Percentiles rank a stretch among this genome's conserved stretches.
These are phyloP conservation scores for Drosophila sturtevanti DNA, from an alignment of 1,140 invertebrate genomes.

Conservation along the genomic window DNA sequence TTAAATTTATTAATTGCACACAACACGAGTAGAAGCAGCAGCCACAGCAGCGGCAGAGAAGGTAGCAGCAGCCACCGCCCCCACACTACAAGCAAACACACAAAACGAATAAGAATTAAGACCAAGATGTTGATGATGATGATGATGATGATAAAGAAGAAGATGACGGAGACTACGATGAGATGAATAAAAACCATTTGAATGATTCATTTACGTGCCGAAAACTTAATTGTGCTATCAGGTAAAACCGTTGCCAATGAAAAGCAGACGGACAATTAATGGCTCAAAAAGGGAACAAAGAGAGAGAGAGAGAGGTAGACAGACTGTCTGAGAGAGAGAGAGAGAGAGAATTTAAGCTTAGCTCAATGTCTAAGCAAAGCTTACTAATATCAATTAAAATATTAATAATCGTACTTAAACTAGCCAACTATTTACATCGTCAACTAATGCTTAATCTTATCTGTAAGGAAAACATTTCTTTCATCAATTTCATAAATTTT, in stretches of 20 bases:
- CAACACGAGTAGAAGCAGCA: slow-evolving; percentile 64
- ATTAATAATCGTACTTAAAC: background rate
- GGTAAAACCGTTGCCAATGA: slow-evolving; percentile 29
- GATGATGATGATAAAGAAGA: background rate
- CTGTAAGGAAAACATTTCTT: too few species aligned
- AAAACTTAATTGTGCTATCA: slow-evolving; percentile 55
- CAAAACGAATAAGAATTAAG: slow-evolving; percentile 14
- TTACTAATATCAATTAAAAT: too few species aligned
- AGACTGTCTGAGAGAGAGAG: too few species aligned
- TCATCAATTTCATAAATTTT: too few species aligned
- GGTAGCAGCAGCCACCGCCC: slow-evolving; percentile 34
- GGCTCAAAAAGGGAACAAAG: slow-evolving; percentile 32
- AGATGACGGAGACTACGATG: slow-evolving; percentile 14
- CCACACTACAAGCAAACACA: slow-evolving; percentile 15
- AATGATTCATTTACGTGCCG: slow-evolving; percentile 68
- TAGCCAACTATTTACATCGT: too few species aligned
- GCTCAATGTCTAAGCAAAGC: slow-evolving; percentile 4
- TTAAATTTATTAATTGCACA: slow-evolving; percentile 82
- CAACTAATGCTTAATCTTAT: too few species aligned
- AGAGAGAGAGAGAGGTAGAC: background rate
- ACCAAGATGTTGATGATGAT: slow-evolving; percentile 6
- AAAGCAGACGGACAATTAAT: slow-evolving; percentile 2
- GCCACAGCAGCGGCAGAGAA: slow-evolving; percentile 28
- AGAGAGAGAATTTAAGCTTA: background rate
- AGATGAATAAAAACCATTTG: slow-evolving; percentile 40